Base-by-base conservation (phyloP, 2,113 vertebrate genomes). In the Epinephelus cyanopodus region DNA sequence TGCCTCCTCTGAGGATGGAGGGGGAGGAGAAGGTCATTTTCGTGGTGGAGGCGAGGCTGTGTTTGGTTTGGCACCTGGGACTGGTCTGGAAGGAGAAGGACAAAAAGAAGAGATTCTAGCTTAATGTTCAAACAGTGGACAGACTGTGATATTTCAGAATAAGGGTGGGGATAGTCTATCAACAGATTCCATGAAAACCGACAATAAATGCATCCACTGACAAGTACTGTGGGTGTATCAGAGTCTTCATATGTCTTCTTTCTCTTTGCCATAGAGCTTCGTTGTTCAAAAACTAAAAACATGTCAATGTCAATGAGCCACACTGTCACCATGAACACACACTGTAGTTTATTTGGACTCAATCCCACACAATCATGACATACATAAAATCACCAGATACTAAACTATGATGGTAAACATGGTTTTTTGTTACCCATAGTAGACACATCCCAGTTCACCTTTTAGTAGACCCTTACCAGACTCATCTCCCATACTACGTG, bases 31-130 rank as follows among this genome's bases (percentile, higher is more conserved):
- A 78, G 86, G 92, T 97, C 96, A 96, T 91, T 96, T 97, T 92
- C 93, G 92, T 60, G 94, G 95, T 25, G 76, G 80, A 72, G 93
- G 92, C 13, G 95, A 95, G 81, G 92, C 87, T 74, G 93, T 83
- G 71, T 93, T 95, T 91, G 77, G 85, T 95, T 96, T 97, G 90
- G 95, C 87, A 88, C 95, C 92, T 84, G 96, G 95, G 77, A 95
- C 92, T 14, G 96, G 93, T 88, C 93, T 93, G 86, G 27, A 71
- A 64, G n/a, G 12, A 56, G 72, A 74, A 12, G 19, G 29, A 9
- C 25, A 47, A 23, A 69, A 82, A 39, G 10, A 42, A 53, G 18
- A 80, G 53, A 84, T 65, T 78, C 37, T n/a, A 62, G 45, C 2
- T 50, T 65, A 14, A 61, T 21, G 27, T 70, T 45, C 7, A 69